These are phyloP conservation scores for Macrosoma leucophasiata DNA, from an alignment of 2,888 invertebrate genomes.

Conservation along the genomic window DNA sequence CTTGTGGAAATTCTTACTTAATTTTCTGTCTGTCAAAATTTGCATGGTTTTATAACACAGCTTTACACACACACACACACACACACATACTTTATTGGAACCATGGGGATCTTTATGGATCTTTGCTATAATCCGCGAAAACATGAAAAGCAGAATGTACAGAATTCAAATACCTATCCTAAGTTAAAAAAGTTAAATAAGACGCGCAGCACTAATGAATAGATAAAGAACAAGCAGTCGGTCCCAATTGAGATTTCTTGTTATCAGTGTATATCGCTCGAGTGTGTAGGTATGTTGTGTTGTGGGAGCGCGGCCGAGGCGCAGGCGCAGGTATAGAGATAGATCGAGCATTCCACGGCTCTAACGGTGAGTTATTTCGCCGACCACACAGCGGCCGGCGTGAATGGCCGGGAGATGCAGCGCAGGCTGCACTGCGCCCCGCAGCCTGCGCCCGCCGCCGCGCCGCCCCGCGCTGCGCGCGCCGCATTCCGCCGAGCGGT, in stretches of 20 bases:
- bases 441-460: constrained; percentile 27
- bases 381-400: constrained; percentile 52
- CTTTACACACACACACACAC: too few species aligned
- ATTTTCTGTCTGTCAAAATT: too few species aligned
- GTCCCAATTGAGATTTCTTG: constrained; percentile 35
- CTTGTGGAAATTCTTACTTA: too few species aligned
- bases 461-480: constrained; percentile 28
- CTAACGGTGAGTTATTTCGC: constrained; percentile 74
- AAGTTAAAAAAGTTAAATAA: too few species aligned
- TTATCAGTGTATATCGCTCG: constrained; percentile 38
- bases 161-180: too few species aligned
- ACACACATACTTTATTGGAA: too few species aligned
- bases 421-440: constrained; percentile 42
- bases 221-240: constrained; percentile 25
- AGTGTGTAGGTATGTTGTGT: constrained; percentile 32
- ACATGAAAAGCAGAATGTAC: too few species aligned
- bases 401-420: constrained; percentile 71
- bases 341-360: constrained; percentile 66
- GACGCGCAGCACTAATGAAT: too few species aligned
- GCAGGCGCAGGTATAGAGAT: constrained; percentile 45
- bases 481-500: constrained; percentile 48
- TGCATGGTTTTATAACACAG: too few species aligned
- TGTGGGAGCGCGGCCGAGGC: constrained; percentile 30
- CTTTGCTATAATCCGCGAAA: too few species aligned
- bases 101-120: too few species aligned